phyloP scores from a whole-genome alignment of 2,113 vertebrate genomes.

The Tursiops truncatus region DNA sequence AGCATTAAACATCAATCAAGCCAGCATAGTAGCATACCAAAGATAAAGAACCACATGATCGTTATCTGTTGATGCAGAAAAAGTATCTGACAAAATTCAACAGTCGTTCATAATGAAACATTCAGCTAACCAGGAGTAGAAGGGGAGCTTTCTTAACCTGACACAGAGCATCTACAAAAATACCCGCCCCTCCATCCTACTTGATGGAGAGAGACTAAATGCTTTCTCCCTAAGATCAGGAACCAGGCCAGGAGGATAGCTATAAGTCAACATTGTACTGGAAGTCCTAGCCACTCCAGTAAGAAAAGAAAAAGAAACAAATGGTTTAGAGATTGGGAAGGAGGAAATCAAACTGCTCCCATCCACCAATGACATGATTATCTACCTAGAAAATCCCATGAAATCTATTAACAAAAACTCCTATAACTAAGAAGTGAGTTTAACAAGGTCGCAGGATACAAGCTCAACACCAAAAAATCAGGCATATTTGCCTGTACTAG shows the following conservation, averaged over 20 bases:
- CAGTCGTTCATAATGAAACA: neutral
- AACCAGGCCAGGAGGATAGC: neutral
- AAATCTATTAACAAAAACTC: neutral
- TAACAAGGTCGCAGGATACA: neutral
- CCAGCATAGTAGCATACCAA: neutral
- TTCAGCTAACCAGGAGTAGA: neutral
- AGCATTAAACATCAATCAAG: neutral
- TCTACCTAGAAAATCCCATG: neutral
- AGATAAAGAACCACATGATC: neutral
- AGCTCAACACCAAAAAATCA: neutral
- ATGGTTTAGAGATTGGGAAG: neutral
- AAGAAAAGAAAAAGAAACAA: neutral
- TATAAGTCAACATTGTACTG: neutral
- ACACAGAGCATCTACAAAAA: neutral
- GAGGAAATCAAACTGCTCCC: neutral
- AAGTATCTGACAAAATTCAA: neutral
- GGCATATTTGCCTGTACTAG: neutral
- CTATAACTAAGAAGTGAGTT: neutral
- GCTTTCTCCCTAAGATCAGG: neutral
- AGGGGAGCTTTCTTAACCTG: neutral
- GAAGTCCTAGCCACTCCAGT: neutral
- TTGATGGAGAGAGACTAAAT: neutral
- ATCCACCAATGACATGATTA: neutral
- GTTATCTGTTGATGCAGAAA: neutral
- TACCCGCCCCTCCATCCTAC: neutral